These are phyloP conservation scores for Scaptomyza reducta DNA, from an alignment of 2,888 invertebrate species.

Conservation along the genomic window DNA sequence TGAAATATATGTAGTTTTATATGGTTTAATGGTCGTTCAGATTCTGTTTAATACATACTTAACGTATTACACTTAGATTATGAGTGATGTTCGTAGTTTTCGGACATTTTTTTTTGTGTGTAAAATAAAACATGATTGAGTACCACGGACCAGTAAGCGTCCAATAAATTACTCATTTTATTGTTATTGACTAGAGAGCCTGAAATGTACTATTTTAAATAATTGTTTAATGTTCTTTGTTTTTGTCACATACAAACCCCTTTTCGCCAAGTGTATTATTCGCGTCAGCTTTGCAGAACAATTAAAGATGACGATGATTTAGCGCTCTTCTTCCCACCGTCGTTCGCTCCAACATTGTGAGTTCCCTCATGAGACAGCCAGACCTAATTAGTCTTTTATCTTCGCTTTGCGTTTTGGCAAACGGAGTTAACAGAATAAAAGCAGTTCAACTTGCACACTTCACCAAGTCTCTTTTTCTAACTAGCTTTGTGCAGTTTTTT, in stretches of 20 bases:
- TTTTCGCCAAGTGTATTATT: conserved; percentile 25
- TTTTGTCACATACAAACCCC: background rate
- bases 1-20: background rate
- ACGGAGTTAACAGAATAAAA: conserved; percentile 24
- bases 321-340: background rate
- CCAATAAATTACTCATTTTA: conserved; percentile 3
- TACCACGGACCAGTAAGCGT: too few species aligned
- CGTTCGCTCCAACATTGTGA: conserved; percentile 18
- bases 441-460: conserved; percentile 8
- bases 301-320: conserved; percentile 21
- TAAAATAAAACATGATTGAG: too few species aligned
- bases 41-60: background rate
- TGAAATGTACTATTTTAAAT: background rate
- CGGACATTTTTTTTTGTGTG: too few species aligned
- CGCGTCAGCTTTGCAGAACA: conserved; percentile 3
- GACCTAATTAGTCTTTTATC: conserved; percentile 62
- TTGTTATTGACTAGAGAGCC: background rate
- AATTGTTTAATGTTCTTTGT: conserved; percentile 12
- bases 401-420: conserved; percentile 47
- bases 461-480: conserved; percentile 29
- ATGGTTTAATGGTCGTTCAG: background rate
- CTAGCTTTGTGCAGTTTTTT: conserved; percentile 43
- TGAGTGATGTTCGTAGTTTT: too few species aligned
- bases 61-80: background rate
- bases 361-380: conserved; percentile 25